Evolutionary conservation across 2,888 invertebrate genomes (phyloP).

Genomic region (Meloe dianella): DNA sequence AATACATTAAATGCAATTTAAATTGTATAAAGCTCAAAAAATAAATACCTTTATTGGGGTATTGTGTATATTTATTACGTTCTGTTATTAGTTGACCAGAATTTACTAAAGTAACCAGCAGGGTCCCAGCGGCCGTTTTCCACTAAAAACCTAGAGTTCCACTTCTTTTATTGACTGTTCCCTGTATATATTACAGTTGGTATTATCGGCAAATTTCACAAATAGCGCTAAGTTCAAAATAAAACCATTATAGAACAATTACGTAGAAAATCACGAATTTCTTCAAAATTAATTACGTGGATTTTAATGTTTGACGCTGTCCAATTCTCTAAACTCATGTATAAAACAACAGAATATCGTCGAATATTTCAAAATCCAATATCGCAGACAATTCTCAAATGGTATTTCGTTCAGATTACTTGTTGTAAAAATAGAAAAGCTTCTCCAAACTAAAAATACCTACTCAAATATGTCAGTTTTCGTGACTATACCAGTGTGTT

Average conservation of each 20-base stretch:
- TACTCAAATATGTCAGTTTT: background rate
- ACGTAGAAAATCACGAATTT: background rate
- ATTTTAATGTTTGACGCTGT: background rate
- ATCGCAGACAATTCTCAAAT: background rate
- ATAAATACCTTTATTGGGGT: no score
- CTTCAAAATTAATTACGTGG: background rate
- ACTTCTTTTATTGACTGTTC: no score
- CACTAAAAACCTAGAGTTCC: no score
- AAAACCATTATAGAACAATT: background rate
- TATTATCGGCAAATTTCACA: no score
- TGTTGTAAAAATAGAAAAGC: slow-evolving; percentile 6
- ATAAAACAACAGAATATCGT: background rate
- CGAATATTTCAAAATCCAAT: background rate
- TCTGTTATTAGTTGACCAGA: no score
- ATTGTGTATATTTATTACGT: no score
- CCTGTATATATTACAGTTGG: no score
- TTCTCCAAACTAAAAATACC: background rate
- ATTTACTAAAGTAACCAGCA: no score
- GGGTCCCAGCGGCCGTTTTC: no score
- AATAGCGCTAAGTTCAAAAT: background rate
- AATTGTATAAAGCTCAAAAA: no score
- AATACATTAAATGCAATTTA: background rate
- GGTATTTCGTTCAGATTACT: background rate
- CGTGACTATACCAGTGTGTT: background rate
- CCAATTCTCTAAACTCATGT: background rate